These are phyloP conservation scores for Sebastes fasciatus DNA, from an alignment of 2,113 vertebrate species.

Conservation along the genomic window DNA sequence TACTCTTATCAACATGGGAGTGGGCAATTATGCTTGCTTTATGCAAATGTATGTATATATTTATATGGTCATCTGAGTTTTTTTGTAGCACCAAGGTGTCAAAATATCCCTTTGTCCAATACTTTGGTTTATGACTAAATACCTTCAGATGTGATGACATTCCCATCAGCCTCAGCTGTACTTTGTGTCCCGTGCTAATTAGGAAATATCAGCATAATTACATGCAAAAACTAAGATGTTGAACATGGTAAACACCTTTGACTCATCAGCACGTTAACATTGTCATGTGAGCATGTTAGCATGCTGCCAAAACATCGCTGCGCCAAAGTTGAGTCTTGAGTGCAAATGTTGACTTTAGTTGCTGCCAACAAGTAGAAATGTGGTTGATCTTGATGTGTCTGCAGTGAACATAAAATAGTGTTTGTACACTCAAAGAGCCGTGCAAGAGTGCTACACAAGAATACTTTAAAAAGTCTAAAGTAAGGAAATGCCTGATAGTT, in stretches of 20 bases:
- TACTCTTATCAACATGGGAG: no score
- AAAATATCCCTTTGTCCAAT: not conserved
- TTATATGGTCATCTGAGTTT: not conserved
- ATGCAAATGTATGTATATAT: no score
- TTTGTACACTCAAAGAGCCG: not conserved
- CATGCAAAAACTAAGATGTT: not conserved
- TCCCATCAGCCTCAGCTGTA: not conserved
- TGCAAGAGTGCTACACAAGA: not conserved
- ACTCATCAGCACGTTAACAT: not conserved
- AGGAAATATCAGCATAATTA: not conserved
- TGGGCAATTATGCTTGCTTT: no score
- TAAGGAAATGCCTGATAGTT: not conserved
- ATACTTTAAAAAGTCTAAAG: not conserved
- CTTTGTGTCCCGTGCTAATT: not conserved
- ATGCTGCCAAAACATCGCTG: not conserved
- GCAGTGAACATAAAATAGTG: not conserved
- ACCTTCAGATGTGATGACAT: not conserved
- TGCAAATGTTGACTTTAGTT: conserved; percentile 1
- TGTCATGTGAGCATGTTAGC: not conserved
- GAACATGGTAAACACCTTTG: not conserved
- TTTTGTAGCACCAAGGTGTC: not conserved
- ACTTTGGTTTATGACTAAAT: not conserved
- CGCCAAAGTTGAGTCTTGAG: not conserved
- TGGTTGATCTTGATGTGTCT: not conserved
- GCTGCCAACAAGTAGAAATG: not conserved